Conservation (phyloP, 2,888 invertebrate genomes). For the Apamea crenata region DNA sequence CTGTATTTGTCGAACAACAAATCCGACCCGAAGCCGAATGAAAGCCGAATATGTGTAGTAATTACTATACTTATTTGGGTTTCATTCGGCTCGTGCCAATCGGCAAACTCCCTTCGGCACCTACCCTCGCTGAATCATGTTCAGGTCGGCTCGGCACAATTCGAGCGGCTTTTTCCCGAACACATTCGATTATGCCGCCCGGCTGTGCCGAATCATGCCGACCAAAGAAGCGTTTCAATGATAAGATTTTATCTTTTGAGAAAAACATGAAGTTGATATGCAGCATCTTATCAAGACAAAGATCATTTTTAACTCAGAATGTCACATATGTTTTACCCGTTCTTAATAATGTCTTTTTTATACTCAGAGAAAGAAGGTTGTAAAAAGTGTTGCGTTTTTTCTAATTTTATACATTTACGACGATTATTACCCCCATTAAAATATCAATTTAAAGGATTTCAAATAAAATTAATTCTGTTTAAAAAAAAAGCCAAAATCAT, state of each 20-base stretch:
- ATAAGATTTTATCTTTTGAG: background rate
- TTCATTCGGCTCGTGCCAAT: background rate
- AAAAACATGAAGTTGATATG: background rate
- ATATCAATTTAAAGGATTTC: background rate
- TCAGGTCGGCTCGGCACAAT: background rate
- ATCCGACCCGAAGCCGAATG: background rate
- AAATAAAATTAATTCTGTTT: background rate
- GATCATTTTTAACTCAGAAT: background rate
- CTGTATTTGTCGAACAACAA: background rate
- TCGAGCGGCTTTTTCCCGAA: background rate
- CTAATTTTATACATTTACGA: constrained; percentile 22
- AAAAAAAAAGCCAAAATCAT: constrained; percentile 3
- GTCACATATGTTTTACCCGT: constrained; percentile 8
- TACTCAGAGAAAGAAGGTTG: background rate
- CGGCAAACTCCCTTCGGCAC: background rate
- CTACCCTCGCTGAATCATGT: background rate
- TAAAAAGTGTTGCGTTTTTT: constrained; percentile 28
- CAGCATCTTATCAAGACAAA: constrained; percentile 1
- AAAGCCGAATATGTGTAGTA: background rate
- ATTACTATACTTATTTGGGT: background rate
- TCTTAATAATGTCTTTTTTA: background rate
- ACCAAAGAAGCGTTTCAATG: background rate
- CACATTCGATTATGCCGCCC: background rate
- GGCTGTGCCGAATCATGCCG: background rate
- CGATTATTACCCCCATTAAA: background rate